phyloP scores from a whole-genome alignment of 1,140 invertebrate species.

The Bradysia coprophila region DNA sequence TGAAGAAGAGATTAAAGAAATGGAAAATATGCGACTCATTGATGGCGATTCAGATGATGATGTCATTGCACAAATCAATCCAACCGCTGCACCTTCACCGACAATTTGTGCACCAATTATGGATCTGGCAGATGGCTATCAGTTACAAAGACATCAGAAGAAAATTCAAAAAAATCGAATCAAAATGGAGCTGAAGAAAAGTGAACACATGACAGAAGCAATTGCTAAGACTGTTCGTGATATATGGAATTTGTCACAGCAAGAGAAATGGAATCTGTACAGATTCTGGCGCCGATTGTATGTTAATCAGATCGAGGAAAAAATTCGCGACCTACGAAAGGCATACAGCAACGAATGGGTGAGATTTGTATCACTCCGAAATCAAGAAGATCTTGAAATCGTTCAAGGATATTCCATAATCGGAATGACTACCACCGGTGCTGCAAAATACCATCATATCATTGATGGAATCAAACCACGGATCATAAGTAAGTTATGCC shows the following conservation, averaged over 20 bases:
- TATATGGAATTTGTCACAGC: not conserved
- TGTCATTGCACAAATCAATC: too few relatives aligned
- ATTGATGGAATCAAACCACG: not conserved
- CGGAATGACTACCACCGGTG: constrained; percentile 62
- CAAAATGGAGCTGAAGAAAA: not conserved
- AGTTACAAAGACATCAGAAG: not conserved
- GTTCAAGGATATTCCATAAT: constrained; percentile 25
- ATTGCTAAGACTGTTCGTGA: not conserved
- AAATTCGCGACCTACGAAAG: not conserved
- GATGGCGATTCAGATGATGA: not conserved
- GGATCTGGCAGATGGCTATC: not conserved
- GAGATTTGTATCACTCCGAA: not conserved
- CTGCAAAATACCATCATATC: constrained; percentile 26
- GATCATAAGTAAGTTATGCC: not conserved
- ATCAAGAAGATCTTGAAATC: not conserved
- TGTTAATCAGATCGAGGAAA: not conserved
- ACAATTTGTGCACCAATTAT: not conserved
- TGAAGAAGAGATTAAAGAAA: not conserved
- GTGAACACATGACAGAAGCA: not conserved
- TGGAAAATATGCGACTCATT: not conserved
- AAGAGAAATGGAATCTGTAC: not conserved
- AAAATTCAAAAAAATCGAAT: not conserved
- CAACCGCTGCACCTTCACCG: too few relatives aligned
- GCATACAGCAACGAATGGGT: not conserved
- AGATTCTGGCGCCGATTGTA: not conserved